Evolutionary conservation across 2,113 vertebrate genomes (phyloP), one percentile per base, ranked within the genome.

Genomic region (Atrichornis clamosus): DNA sequence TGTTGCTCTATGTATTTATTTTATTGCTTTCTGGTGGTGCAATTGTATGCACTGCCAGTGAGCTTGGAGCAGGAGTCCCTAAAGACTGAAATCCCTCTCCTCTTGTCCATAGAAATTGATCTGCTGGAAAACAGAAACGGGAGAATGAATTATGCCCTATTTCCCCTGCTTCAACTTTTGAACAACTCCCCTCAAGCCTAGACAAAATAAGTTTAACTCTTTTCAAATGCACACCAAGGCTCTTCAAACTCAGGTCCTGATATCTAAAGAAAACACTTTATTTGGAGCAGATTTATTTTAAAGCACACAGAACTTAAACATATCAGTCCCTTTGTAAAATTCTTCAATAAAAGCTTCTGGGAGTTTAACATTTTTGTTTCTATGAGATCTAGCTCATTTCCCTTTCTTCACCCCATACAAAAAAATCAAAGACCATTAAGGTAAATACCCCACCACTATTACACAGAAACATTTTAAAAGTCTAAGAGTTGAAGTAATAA

Each of bases 151-250:
- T 92, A 74, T 56, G 78, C 7, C 21, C 37, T 39, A 49, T 68
- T 96, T 90, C 44, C 63, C 49, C 47, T 64, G 50, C 28, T 92
- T 24, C 59, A 79, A 55, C 46, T 77, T 88, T 47, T 65, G 30
- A 96, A 73, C 35, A 77, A 69, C 68, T 78, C 73, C 44, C 65
- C 47, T 96, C 79, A 95, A 95, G 68, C 47, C 42, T 47, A 52
- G 53, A 93, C n/a, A 89, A 95, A 97, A 82, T 63, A 92, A 93
- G 85, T 63, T 69, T 86, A 84, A 84, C 59, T 88, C 65, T 41
- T 95, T 79, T 62, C 70, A 76, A 91, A 87, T 85, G 87, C 56
- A 79, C 74, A 79, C 13, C 52, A 11, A 93, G 39, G 65, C 37
- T 87, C 59, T 78, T 55, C 55, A 84, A 96, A 77, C 24, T 62